Percentiles rank a stretch among this genome's conserved stretches.
These are phyloP conservation scores for Tyrannus savana DNA, from an alignment of 2,113 vertebrate species.

Conservation along the genomic window DNA sequence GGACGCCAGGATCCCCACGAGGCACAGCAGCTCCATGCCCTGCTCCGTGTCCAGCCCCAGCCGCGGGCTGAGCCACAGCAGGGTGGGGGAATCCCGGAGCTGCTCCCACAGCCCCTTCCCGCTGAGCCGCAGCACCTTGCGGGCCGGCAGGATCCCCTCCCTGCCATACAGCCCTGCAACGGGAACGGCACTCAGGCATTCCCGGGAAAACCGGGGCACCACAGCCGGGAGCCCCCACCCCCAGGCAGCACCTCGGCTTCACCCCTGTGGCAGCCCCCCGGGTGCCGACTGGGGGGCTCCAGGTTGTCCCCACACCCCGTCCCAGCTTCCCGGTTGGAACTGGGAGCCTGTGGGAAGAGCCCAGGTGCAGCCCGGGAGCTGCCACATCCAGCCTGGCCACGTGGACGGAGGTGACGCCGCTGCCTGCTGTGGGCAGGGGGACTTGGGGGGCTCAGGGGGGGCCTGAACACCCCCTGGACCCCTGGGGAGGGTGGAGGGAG, in stretches of 20 bases:
- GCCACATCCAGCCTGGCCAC: not conserved
- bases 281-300: no score
- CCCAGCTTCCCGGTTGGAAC: not conserved
- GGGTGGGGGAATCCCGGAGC: conserved; percentile 81
- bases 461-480: not conserved
- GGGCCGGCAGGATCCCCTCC: conserved; percentile 86
- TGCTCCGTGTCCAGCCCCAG: conserved; percentile 89
- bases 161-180: conserved; percentile 88
- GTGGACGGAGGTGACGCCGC: not conserved
- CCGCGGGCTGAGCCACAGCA: conserved; percentile 86
- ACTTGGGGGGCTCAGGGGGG: no score
- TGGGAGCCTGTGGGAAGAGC: not conserved
- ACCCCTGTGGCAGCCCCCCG: no score
- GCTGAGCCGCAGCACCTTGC: conserved; percentile 77
- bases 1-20: conserved; percentile 77
- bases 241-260: no score
- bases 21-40: conserved; percentile 88
- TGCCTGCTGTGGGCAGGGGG: no score
- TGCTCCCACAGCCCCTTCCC: conserved; percentile 84
- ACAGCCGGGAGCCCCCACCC: no score
- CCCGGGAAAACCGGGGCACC: not conserved
- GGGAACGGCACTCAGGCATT: not conserved
- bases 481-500: no score
- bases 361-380: not conserved
- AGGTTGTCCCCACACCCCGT: no score